Evolutionary conservation across 2,888 invertebrate species (phyloP).

Genomic region (Pseudococcus longispinus): DNA sequence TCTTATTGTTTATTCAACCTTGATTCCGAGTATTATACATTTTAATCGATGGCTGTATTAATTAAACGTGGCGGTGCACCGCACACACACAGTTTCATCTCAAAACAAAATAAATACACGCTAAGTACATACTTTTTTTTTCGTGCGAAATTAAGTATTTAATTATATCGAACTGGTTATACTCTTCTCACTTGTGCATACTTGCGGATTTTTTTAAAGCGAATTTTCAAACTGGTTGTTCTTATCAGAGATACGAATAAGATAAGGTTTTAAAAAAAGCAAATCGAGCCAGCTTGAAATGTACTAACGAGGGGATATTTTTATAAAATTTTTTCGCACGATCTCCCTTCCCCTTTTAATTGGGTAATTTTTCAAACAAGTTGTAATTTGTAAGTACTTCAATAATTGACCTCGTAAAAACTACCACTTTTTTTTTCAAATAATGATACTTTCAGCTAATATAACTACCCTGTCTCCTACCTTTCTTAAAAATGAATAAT

Average conservation of each 20-base stretch:
- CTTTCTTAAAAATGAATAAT: too few relatives aligned
- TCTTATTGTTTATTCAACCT: constrained; percentile 37
- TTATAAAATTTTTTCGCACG: not conserved
- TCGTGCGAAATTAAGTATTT: not conserved
- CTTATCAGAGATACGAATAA: not conserved
- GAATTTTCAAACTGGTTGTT: not conserved
- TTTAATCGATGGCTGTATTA: constrained; percentile 28
- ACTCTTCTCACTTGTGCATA: not conserved
- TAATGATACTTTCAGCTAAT: not conserved
- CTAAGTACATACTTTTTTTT: too few relatives aligned
- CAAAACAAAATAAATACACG: not conserved
- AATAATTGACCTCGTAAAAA: not conserved
- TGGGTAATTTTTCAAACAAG: not conserved
- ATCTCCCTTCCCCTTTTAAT: not conserved
- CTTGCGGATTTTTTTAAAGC: not conserved
- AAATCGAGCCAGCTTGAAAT: not conserved
- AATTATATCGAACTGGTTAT: not conserved
- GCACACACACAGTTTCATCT: not conserved
- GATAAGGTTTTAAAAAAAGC: not conserved
- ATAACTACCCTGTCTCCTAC: not conserved
- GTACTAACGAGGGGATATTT: not conserved
- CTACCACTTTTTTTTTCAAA: not conserved
- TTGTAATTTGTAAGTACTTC: not conserved
- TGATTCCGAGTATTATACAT: constrained; percentile 37
- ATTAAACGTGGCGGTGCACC: not conserved